phyloP scores from a whole-genome alignment of 2,888 invertebrate species.

The Hydriomena furcata region DNA sequence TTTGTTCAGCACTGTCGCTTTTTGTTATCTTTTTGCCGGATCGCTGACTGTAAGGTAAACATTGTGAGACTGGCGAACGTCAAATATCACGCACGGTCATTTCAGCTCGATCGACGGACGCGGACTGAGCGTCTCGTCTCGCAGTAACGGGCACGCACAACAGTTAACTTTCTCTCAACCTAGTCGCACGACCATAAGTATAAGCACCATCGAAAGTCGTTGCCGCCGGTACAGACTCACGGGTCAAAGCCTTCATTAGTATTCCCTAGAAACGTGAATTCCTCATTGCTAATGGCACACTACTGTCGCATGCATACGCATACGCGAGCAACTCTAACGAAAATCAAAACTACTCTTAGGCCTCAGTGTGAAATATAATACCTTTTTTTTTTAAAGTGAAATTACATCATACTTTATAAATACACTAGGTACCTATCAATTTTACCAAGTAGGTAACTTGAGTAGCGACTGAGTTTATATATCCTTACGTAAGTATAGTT shows the following conservation, averaged over 20 bases:
- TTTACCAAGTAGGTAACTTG: no score
- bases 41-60: constrained; percentile 55
- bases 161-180: constrained; percentile 82
- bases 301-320: no score
- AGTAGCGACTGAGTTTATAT: no score
- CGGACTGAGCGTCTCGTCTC: constrained; percentile 46
- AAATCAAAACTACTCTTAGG: no score
- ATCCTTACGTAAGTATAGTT: no score
- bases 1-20: constrained; percentile 70
- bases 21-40: constrained; percentile 63
- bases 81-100: constrained; percentile 34
- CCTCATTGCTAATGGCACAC: constrained; percentile 9
- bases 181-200: constrained; percentile 63
- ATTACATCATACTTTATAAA: no score
- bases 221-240: constrained; percentile 56
- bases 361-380: no score
- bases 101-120: constrained; percentile 42
- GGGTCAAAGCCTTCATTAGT: constrained; percentile 73
- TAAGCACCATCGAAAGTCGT: constrained; percentile 79
- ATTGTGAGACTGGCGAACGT: constrained; percentile 41
- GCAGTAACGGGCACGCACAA: constrained; percentile 78
- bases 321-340: no score
- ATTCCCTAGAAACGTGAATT: constrained; percentile 42
- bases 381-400: no score
- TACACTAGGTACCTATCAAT: no score